These are phyloP conservation scores for Mormoops blainvillei DNA, from an alignment of 2,113 vertebrate species.

Conservation along the genomic window DNA sequence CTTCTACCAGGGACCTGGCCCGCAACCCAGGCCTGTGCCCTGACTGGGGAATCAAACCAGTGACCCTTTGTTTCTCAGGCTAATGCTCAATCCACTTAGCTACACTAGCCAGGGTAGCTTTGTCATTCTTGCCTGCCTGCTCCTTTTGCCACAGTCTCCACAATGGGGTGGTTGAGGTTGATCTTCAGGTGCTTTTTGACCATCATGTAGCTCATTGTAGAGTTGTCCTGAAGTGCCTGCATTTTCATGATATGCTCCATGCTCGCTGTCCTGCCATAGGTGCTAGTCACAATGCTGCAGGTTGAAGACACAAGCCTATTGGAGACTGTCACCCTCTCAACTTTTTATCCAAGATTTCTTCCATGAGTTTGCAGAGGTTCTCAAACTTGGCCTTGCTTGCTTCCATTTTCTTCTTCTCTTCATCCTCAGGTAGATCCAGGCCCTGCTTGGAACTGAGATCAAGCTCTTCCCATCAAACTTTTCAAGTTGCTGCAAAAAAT, in stretches of 20 bases:
- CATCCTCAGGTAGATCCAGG: slow-evolving; percentile 93
- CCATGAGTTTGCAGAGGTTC: slow-evolving; percentile 95
- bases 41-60: too few relatives aligned
- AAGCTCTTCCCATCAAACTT: slow-evolving; percentile 95
- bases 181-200: slow-evolving; percentile 96
- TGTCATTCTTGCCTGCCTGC: slow-evolving; percentile 92
- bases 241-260: slow-evolving; percentile 98
- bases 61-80: too few relatives aligned
- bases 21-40: too few relatives aligned
- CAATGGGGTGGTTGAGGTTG: slow-evolving; percentile 91
- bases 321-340: slow-evolving; percentile 95
- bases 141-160: slow-evolving; percentile 92
- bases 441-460: slow-evolving; percentile 93
- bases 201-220: slow-evolving; percentile 97
- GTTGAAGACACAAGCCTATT: slow-evolving; percentile 93
- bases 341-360: slow-evolving; percentile 97
- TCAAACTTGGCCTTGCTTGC: slow-evolving; percentile 94
- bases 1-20: too few relatives aligned
- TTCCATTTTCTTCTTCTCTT: slow-evolving; percentile 98
- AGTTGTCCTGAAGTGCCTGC: slow-evolving; percentile 92
- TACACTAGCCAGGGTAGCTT: too few relatives aligned
- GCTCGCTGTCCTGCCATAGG: slow-evolving; percentile 94
- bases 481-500: slow-evolving; percentile 95
- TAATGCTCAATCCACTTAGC: too few relatives aligned
- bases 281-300: slow-evolving; percentile 95